Base-by-base conservation (phyloP, 2,888 invertebrate species). In the Hypolimnas misippus region DNA sequence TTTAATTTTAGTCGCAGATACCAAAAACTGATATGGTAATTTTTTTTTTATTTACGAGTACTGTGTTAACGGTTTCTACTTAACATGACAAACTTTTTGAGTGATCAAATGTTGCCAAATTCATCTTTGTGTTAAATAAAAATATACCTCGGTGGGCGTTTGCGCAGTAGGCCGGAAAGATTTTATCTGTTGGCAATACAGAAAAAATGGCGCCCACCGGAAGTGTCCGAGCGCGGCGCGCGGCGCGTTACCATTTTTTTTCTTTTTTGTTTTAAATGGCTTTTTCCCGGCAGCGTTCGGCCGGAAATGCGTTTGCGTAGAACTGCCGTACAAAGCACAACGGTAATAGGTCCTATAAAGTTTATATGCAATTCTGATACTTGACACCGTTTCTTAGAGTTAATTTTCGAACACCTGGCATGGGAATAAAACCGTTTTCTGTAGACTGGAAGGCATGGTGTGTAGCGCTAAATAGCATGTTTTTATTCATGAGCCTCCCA, bases 161-260 rank as follows among this genome's bases (percentile, higher is more conserved):
- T 79, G 89, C 77, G 90, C 91, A 90, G 89, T 89, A 90, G 89
- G 87, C 86, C 87, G 90, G 91, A 92, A 92, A 92, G 92, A 92
- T 92, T 92, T 91, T 92, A 92, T 92, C 92, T 89, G 91, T 88
- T 91, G 87, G 89, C 91, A 90, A 91, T 92, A 92, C 89, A 92
- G 91, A 91, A 92, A 92, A 91, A 92, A 92, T 91, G 89, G 92
- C 90, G 92, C 87, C 91, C 91, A 92, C 92, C 92, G 92, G 92
- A 92, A 92, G 92, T 91, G 92, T 91, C 92, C 92, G 89, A 92
- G 85, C 88, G 77, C 76, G 86, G 87, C 86, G 89, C 84, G 84
- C 87, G 82, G 89, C 89, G 84, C 87, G 89, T 87, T 89, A 90
- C 90, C 84, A 89, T 89, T 91, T 91, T 88, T 88, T 84, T 79